phyloP scores from a whole-genome alignment of 2,797 vertebrate genomes.

The Crocodylus rhombifer region DNA sequence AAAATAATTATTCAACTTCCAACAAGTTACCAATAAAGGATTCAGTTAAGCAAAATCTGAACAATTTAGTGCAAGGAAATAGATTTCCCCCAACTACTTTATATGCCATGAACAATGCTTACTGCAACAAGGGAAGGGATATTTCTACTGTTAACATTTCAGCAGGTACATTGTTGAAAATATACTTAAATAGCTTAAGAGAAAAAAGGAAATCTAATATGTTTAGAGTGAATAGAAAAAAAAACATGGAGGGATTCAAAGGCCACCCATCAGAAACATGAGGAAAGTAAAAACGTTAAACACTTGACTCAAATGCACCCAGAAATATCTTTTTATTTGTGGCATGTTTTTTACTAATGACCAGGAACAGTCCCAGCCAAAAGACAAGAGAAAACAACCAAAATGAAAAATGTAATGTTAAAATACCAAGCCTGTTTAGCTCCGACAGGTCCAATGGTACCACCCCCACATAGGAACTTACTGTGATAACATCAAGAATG shows the following conservation, averaged over 20 bases:
- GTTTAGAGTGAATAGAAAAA: background rate
- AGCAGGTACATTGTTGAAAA: background rate
- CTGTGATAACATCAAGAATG: slow-evolving; percentile 94
- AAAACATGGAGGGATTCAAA: background rate
- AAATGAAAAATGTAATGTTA: background rate
- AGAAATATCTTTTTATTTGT: background rate
- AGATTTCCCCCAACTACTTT: background rate
- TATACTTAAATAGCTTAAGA: background rate
- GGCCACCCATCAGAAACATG: background rate
- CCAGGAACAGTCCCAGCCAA: background rate
- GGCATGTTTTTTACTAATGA: background rate
- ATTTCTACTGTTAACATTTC: background rate
- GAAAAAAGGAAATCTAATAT: background rate
- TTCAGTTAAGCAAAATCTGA: background rate
- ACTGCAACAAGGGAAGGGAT: background rate
- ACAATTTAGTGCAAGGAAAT: background rate
- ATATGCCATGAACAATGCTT: background rate
- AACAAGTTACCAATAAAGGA: background rate
- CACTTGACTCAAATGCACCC: background rate
- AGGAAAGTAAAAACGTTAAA: background rate
- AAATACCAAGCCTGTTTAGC: rapidly evolving
- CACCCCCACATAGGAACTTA: slow-evolving; percentile 62
- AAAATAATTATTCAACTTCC: background rate
- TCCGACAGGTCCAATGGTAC: rapidly evolving
- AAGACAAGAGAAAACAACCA: background rate